Percentiles rank a stretch among this genome's conserved stretches.
phyloP scores from a whole-genome alignment of 2,113 vertebrate genomes.

The Thomomys bottae region DNA sequence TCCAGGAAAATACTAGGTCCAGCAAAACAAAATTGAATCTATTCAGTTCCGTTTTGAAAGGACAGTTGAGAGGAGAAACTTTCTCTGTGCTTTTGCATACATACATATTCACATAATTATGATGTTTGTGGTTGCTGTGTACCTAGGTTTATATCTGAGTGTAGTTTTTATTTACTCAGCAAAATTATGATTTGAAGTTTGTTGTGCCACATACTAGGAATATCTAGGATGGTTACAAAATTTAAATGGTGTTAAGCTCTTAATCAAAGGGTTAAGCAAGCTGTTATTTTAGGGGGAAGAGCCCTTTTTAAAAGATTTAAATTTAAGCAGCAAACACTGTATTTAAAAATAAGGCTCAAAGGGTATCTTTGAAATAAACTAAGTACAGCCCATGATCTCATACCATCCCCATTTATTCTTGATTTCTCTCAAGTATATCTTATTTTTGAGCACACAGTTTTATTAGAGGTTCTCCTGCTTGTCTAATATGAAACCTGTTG shows the following conservation, averaged over 20 bases:
- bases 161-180: constrained; percentile 31
- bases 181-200: constrained; percentile 14
- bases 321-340: neutral
- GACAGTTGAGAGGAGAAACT: neutral
- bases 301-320: neutral
- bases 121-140: neutral
- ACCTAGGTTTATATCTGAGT: neutral
- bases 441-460: constrained; percentile 8
- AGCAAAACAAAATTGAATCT: constrained; percentile 27
- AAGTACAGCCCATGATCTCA: neutral
- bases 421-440: neutral
- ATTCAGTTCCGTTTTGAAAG: neutral
- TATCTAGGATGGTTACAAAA: neutral
- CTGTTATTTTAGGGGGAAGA: neutral
- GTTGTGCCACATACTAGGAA: neutral
- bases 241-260: constrained; percentile 24
- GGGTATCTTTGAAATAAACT: constrained; percentile 44
- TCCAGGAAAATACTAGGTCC: constrained; percentile 28
- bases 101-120: neutral
- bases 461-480: constrained; percentile 40
- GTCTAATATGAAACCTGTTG: constrained; percentile 37
- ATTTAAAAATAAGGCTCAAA: constrained; percentile 40
- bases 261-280: neutral
- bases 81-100: neutral
- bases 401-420: neutral